Percentiles rank a stretch among this genome's conserved stretches.
Conservation (phyloP, 2,888 invertebrate species). For the Cancer borealis region DNA sequence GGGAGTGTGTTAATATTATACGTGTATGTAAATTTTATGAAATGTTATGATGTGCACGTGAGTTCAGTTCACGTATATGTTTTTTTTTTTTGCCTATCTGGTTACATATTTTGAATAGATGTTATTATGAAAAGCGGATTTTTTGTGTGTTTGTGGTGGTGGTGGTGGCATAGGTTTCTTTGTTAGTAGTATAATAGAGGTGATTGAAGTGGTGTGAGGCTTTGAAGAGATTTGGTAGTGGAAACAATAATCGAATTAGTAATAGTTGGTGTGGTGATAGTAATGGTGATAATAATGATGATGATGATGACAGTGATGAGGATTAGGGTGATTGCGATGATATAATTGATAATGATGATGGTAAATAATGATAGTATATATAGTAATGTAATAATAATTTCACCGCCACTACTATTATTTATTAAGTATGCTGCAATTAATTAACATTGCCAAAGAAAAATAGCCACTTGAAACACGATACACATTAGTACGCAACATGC, state of each 20-base stretch:
- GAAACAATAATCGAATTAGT: background rate
- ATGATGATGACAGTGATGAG: background rate
- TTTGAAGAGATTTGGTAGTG: background rate
- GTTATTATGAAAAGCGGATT: background rate
- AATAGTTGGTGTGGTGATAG: background rate
- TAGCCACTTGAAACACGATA: no score
- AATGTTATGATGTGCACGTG: conserved; percentile 6
- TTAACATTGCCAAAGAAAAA: no score
- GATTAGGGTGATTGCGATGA: background rate
- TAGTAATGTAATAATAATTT: no score
- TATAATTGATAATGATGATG: background rate
- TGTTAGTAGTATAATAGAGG: background rate
- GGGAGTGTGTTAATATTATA: background rate
- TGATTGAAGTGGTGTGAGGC: background rate
- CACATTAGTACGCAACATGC: no score
- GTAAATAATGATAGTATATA: background rate
- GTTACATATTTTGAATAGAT: background rate
- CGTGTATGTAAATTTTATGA: background rate
- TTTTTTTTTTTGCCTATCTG: conserved; percentile 8
- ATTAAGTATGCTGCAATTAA: no score
- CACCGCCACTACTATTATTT: no score
- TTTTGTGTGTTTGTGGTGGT: background rate
- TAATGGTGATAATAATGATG: background rate
- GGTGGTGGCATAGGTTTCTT: background rate
- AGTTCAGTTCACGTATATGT: background rate